These are phyloP conservation scores for Sinocyclocheilus anophthalmus DNA, from an alignment of 2,113 vertebrate genomes.

Conservation along the genomic window DNA sequence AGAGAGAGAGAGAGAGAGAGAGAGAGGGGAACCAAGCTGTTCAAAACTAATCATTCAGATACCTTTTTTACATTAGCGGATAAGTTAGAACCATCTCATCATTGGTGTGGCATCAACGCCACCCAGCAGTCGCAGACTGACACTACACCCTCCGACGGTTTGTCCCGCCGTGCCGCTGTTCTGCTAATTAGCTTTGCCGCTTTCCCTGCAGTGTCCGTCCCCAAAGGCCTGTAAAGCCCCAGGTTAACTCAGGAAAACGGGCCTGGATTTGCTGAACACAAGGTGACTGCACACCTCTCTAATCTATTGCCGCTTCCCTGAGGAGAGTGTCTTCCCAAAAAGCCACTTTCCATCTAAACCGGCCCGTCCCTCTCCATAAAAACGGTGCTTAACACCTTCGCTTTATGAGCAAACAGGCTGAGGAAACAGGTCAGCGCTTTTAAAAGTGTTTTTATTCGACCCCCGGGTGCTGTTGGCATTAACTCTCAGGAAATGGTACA, in stretches of 20 bases:
- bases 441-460: constrained; percentile 56
- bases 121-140: constrained; percentile 44
- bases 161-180: constrained; percentile 20
- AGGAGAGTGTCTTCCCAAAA: constrained; percentile 8
- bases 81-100: background rate
- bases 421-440: constrained; percentile 62
- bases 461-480: constrained; percentile 47
- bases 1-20: constrained; percentile 24
- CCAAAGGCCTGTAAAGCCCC: constrained; percentile 46
- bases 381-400: constrained; percentile 55
- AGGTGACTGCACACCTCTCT: constrained; percentile 40
- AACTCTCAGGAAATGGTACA: constrained; percentile 56
- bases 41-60: constrained; percentile 25
- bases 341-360: constrained; percentile 41
- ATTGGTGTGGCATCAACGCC: constrained; percentile 50
- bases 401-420: constrained; percentile 57
- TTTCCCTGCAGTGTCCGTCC: constrained; percentile 35
- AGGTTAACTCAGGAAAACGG: constrained; percentile 20
- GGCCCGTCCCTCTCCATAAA: constrained; percentile 48
- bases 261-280: constrained; percentile 51
- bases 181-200: constrained; percentile 49
- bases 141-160: background rate
- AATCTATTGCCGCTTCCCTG: constrained; percentile 37
- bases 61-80: constrained; percentile 5
- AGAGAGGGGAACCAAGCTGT: constrained; percentile 11